A percentile compares a stretch with the other conserved stretches of the same genome.
phyloP scores from a whole-genome alignment of 1,140 invertebrate species.

The Camponotus floridanus region DNA sequence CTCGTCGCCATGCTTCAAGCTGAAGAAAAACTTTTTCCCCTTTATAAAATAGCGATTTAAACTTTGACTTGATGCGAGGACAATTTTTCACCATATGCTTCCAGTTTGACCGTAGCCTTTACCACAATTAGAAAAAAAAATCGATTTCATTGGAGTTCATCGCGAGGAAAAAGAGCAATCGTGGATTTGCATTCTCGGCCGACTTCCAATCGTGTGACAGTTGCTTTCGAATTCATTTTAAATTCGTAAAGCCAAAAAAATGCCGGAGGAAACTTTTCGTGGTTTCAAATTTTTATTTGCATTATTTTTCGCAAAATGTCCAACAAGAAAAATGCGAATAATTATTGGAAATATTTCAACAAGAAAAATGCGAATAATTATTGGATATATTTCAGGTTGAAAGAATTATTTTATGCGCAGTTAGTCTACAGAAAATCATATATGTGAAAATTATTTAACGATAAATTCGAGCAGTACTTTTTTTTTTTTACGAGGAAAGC shows the following conservation, averaged over 20 bases:
- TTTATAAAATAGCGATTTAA: slow-evolving; percentile 64
- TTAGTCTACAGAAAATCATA: background rate
- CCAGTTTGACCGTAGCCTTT: slow-evolving; percentile 18
- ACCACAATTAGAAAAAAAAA: slow-evolving; percentile 58
- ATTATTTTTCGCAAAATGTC: background rate
- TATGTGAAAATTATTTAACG: slow-evolving; percentile 23
- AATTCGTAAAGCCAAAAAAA: slow-evolving; percentile 27
- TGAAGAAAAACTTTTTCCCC: slow-evolving; percentile 8
- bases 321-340: background rate
- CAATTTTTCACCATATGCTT: slow-evolving; percentile 24
- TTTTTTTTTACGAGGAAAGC: background rate
- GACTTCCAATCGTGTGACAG: background rate
- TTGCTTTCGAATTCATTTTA: slow-evolving; percentile 17
- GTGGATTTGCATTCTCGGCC: slow-evolving; percentile 27
- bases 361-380: background rate
- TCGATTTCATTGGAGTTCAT: slow-evolving; percentile 29
- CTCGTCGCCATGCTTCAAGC: background rate
- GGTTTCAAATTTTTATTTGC: background rate
- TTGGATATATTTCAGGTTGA: background rate
- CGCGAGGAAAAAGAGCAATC: slow-evolving; percentile 3
- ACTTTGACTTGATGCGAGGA: background rate
- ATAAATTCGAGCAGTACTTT: background rate
- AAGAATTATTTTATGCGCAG: background rate
- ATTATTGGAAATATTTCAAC: too few species aligned
- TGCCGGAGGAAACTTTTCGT: background rate